These are phyloP conservation scores for Alcis repandata DNA, from an alignment of 2,888 invertebrate species.

Conservation along the genomic window DNA sequence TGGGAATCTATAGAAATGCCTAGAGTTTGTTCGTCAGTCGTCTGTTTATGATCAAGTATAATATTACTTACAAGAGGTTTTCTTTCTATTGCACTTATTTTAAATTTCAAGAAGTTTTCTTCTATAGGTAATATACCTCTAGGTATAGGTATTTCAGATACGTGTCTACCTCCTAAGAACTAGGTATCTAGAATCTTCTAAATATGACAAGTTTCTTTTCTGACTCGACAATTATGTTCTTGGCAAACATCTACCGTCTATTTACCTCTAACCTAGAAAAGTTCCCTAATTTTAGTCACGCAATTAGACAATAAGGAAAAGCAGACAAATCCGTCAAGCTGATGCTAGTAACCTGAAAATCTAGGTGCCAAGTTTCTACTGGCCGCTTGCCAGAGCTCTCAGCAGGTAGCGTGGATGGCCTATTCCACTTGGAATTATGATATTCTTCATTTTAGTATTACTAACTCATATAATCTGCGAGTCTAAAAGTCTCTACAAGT, in stretches of 20 bases:
- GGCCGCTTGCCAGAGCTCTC: conserved; percentile 54
- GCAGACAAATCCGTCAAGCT: conserved; percentile 53
- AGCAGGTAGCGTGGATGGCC: conserved; percentile 55
- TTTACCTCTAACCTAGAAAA: conserved; percentile 43
- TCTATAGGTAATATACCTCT: background rate
- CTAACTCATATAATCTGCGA: background rate
- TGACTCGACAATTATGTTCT: conserved; percentile 15
- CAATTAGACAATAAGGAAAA: conserved; percentile 46
- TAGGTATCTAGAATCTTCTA: conserved; percentile 1
- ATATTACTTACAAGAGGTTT: background rate
- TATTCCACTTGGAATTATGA: conserved; percentile 50
- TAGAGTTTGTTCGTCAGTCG: conserved; percentile 2
- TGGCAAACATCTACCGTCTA: conserved; percentile 33
- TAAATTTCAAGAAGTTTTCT: background rate
- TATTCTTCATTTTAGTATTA: conserved; percentile 16
- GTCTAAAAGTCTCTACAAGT: too few species aligned
- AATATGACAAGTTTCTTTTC: conserved; percentile 17
- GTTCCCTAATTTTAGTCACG: conserved; percentile 37
- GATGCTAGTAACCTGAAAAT: conserved; percentile 50
- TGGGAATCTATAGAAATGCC: background rate
- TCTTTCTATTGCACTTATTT: background rate
- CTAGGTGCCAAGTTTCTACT: conserved; percentile 51
- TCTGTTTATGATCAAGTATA: conserved; percentile 4
- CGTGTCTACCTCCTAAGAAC: background rate
- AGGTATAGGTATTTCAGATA: background rate